These are phyloP conservation scores for Parelbella ahira DNA, from an alignment of 2,888 invertebrate genomes.

Conservation along the genomic window DNA sequence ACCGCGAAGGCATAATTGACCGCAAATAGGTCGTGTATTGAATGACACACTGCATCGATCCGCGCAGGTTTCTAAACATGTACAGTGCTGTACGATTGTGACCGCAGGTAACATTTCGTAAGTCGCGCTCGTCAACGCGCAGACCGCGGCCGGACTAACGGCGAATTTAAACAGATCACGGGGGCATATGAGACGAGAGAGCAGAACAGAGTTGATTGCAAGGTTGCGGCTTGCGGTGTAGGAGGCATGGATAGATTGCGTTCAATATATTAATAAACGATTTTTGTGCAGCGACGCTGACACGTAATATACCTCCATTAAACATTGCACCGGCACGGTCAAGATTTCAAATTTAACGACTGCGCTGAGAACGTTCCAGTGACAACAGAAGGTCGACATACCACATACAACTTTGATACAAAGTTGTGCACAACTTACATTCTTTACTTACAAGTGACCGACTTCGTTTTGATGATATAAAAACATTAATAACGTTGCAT, in stretches of 20 bases:
- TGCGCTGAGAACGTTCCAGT: no score
- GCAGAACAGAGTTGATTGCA: conserved; percentile 19
- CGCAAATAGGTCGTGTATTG: conserved; percentile 76
- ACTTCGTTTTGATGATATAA: no score
- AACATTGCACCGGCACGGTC: no score
- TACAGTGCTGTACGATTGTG: conserved; percentile 65
- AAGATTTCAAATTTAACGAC: no score
- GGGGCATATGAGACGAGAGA: conserved; percentile 19
- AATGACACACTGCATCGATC: conserved; percentile 64
- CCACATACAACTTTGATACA: no score
- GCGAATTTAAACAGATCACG: conserved; percentile 16
- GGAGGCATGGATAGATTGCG: conserved; percentile 11
- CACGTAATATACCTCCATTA: no score
- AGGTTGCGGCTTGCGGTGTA: conserved; percentile 23
- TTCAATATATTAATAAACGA: no score
- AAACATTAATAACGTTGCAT: no score
- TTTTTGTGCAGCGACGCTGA: no score
- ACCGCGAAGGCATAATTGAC: conserved; percentile 46
- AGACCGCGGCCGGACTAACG: conserved; percentile 17
- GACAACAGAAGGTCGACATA: no score
- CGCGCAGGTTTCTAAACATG: conserved; percentile 74
- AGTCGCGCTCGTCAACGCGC: conserved; percentile 36
- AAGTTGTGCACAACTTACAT: no score
- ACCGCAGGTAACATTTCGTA: conserved; percentile 64
- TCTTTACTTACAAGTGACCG: no score